A percentile compares a stretch with the other conserved stretches of the same genome.
These are phyloP conservation scores for Thymelicus acteon DNA, from an alignment of 2,888 invertebrate genomes.

Conservation along the genomic window DNA sequence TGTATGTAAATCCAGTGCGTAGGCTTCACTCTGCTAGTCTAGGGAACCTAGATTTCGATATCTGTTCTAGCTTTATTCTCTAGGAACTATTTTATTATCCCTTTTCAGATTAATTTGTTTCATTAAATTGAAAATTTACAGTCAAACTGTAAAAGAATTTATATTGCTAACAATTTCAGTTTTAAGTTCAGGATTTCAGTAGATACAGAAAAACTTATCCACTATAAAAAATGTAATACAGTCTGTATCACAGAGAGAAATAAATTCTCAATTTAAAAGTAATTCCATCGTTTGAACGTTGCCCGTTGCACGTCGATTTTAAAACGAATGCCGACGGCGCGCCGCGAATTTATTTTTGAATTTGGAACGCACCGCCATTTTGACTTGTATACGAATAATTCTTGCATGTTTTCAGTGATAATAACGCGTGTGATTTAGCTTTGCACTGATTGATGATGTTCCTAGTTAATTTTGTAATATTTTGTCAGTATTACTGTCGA, in stretches of 20 bases:
- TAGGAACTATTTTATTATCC: not conserved
- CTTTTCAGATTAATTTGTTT: too few species aligned
- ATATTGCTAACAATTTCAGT: too few species aligned
- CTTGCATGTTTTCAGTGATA: slow-evolving; percentile 65
- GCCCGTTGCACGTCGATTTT: slow-evolving; percentile 73
- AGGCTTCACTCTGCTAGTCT: slow-evolving; percentile 64
- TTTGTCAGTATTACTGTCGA: slow-evolving; percentile 26
- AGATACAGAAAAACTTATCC: too few species aligned
- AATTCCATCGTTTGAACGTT: slow-evolving; percentile 32
- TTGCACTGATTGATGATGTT: slow-evolving; percentile 37
- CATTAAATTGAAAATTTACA: too few species aligned
- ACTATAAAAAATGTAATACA: too few species aligned
- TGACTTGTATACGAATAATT: slow-evolving; percentile 71
- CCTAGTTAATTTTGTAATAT: slow-evolving; percentile 35
- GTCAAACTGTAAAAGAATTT: too few species aligned
- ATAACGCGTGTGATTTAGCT: slow-evolving; percentile 48
- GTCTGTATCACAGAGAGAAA: slow-evolving; percentile 8
- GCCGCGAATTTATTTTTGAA: slow-evolving; percentile 84
- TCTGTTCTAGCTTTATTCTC: slow-evolving; percentile 40
- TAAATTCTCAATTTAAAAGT: slow-evolving; percentile 36
- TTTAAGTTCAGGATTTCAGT: too few species aligned
- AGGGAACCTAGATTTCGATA: slow-evolving; percentile 35
- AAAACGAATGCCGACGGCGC: slow-evolving; percentile 72
- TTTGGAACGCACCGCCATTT: slow-evolving; percentile 83
- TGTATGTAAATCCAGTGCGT: slow-evolving; percentile 79